These are phyloP conservation scores for Busseola fusca DNA, from an alignment of 2,888 invertebrate genomes.

Conservation along the genomic window DNA sequence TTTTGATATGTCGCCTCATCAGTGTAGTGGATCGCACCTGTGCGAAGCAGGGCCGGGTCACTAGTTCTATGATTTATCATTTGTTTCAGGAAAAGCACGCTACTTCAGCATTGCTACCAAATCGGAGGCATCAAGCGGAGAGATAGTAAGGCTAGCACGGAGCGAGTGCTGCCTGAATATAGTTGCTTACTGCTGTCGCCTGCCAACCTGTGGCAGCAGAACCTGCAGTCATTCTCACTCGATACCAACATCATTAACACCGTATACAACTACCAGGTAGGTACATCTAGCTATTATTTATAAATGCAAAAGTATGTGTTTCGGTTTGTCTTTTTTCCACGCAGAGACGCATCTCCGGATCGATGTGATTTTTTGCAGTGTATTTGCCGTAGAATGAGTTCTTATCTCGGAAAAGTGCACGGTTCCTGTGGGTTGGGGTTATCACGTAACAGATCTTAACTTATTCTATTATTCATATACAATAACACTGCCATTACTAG, in stretches of 20 bases:
- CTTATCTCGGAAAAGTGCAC: not conserved
- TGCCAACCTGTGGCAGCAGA: conserved; percentile 97
- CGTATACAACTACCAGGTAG: conserved; percentile 95
- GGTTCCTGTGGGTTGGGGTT: conserved; percentile 8
- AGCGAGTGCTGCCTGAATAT: conserved; percentile 95
- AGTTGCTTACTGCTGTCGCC: conserved; percentile 97
- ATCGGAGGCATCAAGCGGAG: conserved; percentile 93
- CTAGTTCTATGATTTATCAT: conserved; percentile 6
- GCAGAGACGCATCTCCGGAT: not conserved
- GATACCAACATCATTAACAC: conserved; percentile 95
- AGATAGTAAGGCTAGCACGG: conserved; percentile 87
- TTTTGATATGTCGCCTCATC: not conserved
- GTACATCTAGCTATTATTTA: conserved; percentile 80
- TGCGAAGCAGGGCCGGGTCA: no score
- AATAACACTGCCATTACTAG: conserved; percentile 20
- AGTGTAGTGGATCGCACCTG: not conserved
- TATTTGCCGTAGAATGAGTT: not conserved
- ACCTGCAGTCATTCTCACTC: conserved; percentile 92
- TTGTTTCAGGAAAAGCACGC: conserved; percentile 90
- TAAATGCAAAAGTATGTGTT: not conserved
- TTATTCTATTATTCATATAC: conserved; percentile 22
- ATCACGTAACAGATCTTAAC: conserved; percentile 12
- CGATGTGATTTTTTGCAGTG: not conserved
- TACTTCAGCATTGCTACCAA: conserved; percentile 95
- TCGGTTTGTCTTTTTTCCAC: not conserved